Evolutionary conservation across 2,888 invertebrate species (phyloP).

Genomic region (Ormyrus pomaceus): DNA sequence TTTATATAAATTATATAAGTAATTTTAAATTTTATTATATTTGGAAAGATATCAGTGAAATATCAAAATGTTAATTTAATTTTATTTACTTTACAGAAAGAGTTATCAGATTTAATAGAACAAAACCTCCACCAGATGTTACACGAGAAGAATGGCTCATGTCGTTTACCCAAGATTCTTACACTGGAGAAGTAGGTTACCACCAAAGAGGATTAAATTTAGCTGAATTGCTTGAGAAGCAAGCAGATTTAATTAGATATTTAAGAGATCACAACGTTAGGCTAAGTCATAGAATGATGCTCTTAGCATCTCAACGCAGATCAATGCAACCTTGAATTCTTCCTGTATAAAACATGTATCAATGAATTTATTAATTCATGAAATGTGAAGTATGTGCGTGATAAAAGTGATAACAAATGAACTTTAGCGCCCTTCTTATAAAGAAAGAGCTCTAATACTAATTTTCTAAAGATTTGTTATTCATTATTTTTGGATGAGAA

Average conservation of each 20-base stretch:
- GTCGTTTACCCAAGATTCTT: conserved; percentile 76
- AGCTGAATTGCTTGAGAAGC: conserved; percentile 81
- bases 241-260: conserved; percentile 84
- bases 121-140: conserved; percentile 80
- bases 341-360: conserved; percentile 49
- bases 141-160: conserved; percentile 80
- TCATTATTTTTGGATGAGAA: conserved; percentile 40
- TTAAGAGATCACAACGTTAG: conserved; percentile 82
- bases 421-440: conserved; percentile 25
- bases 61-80: conserved; percentile 14
- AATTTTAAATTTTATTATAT: conserved; percentile 62
- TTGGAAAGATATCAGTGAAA: too few species aligned
- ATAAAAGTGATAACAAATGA: conserved; percentile 41
- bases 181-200: conserved; percentile 77
- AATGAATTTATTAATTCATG: conserved; percentile 32
- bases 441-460: conserved; percentile 31
- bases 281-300: conserved; percentile 81
- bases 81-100: conserved; percentile 75
- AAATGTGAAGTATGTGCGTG: conserved; percentile 41
- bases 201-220: conserved; percentile 67
- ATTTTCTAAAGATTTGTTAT: conserved; percentile 38
- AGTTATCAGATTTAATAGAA: conserved; percentile 80
- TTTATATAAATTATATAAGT: conserved; percentile 79
- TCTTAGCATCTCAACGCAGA: conserved; percentile 64
- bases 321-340: conserved; percentile 39